A percentile compares a stretch with the other conserved stretches of the same genome.
phyloP scores from a whole-genome alignment of 2,797 vertebrate species.

The Helarctos malayanus region DNA sequence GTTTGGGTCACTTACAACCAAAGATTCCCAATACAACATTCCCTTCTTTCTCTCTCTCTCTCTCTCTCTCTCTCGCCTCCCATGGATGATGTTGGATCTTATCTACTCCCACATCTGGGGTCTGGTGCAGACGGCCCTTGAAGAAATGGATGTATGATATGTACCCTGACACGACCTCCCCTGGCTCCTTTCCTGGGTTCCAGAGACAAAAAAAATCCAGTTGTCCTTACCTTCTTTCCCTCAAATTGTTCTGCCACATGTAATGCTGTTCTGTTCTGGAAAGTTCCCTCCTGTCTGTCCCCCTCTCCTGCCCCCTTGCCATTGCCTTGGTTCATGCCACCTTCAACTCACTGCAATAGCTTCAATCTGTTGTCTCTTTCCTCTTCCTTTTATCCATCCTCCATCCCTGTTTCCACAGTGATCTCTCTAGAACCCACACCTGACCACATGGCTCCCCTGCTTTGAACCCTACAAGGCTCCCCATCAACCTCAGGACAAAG shows the following conservation, averaged over 20 bases:
- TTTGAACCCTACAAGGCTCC: neutral
- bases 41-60: neutral
- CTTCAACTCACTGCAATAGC: neutral
- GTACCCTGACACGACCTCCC: neutral
- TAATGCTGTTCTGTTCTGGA: neutral
- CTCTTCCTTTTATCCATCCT: neutral
- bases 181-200: neutral
- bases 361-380: too few relatives aligned
- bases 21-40: neutral
- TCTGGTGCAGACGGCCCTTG: neutral
- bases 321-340: neutral
- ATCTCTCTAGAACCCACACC: neutral
- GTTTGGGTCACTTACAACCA: neutral
- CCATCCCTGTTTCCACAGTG: neutral
- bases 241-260: neutral
- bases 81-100: neutral
- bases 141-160: neutral
- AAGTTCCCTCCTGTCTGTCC: neutral
- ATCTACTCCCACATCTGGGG: neutral
- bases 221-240: neutral
- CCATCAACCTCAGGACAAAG: neutral
- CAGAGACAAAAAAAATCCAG: neutral
- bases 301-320: neutral
- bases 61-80: neutral
- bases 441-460: neutral